Conservation (phyloP, 2,888 invertebrate species). For the Eupithecia abbreviata region DNA sequence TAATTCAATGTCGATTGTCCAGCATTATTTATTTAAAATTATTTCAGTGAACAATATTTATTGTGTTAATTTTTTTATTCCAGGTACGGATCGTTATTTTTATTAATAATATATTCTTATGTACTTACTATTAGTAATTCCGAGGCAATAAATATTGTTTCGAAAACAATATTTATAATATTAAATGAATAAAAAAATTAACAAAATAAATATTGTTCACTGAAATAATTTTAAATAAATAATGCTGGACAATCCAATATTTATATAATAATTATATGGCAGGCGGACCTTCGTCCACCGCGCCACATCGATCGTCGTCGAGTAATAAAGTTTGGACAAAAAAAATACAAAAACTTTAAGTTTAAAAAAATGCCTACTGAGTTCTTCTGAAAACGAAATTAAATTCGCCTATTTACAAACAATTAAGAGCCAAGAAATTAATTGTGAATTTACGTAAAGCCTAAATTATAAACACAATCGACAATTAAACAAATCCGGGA, state of each 20-base stretch:
- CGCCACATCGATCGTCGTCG: too few relatives aligned
- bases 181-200: too few relatives aligned
- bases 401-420: slow-evolving; percentile 3
- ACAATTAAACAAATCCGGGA: slow-evolving; percentile 44
- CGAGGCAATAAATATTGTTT: too few relatives aligned
- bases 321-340: background rate
- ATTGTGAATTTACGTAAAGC: slow-evolving; percentile 26
- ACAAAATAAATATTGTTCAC: too few relatives aligned
- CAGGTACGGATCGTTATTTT: background rate
- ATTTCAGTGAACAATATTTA: background rate
- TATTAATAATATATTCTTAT: background rate
- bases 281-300: too few relatives aligned
- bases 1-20: too few relatives aligned
- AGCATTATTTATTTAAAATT: background rate
- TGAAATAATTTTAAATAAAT: too few relatives aligned
- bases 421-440: slow-evolving; percentile 31
- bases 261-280: too few relatives aligned
- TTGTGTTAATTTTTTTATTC: background rate
- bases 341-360: background rate
- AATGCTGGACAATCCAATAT: too few relatives aligned
- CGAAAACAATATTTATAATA: too few relatives aligned
- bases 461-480: slow-evolving; percentile 42
- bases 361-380: background rate
- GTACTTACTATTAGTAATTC: background rate
- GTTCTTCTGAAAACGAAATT: background rate